Evolutionary conservation across 2,888 invertebrate genomes (phyloP).

Genomic region (Callosobruchus maculatus): DNA sequence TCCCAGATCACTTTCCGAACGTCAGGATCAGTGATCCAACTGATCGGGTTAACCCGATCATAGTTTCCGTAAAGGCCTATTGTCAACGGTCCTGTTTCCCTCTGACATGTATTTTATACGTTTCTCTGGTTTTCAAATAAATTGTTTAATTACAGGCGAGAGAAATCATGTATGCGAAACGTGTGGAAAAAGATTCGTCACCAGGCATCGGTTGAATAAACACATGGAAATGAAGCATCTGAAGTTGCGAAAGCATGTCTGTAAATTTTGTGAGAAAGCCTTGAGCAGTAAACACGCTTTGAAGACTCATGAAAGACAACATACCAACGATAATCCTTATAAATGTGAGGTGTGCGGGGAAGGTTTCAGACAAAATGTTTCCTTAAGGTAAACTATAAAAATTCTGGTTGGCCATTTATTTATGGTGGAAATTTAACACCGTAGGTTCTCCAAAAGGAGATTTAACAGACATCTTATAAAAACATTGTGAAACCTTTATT

Average conservation of each 20-base stretch:
- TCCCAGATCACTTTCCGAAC: too few species aligned
- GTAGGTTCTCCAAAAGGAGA: too few species aligned
- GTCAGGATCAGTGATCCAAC: too few species aligned
- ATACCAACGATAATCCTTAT: constrained; percentile 37
- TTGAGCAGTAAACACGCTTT: constrained; percentile 35
- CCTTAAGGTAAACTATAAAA: constrained; percentile 26
- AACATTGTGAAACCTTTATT: too few species aligned
- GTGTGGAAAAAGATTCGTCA: constrained; percentile 30
- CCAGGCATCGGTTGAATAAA: constrained; percentile 27
- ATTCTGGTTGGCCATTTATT: too few species aligned
- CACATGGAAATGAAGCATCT: constrained; percentile 37
- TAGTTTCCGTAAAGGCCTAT: too few species aligned
- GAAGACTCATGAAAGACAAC: constrained; percentile 35
- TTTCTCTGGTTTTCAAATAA: too few species aligned
- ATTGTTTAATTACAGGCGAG: constrained; percentile 22
- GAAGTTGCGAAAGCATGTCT: constrained; percentile 33
- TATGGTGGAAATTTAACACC: too few species aligned
- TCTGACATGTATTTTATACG: too few species aligned
- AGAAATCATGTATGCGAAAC: constrained; percentile 31
- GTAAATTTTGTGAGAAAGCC: constrained; percentile 34
- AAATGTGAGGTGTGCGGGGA: constrained; percentile 33
- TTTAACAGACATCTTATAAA: too few species aligned
- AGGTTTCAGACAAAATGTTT: constrained; percentile 38
- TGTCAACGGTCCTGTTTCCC: too few species aligned
- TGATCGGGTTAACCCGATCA: too few species aligned